Base-by-base conservation (phyloP, 2,888 invertebrate species). In the Cephus nigrinus region DNA sequence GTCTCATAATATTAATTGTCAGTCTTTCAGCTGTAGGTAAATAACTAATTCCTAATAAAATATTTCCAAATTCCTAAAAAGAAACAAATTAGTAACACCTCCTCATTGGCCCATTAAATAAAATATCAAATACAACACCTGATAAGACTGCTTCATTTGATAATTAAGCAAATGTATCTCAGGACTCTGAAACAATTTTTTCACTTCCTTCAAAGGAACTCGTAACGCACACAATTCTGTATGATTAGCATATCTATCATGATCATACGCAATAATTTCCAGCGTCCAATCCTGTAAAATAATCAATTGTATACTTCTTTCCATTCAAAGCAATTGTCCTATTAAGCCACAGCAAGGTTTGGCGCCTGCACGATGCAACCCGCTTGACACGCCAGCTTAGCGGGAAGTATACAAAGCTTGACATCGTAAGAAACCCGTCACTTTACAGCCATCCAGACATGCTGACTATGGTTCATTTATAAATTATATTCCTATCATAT, bases 11-110 rank as follows among this genome's bases (percentile, higher is more conserved):
- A 80, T 91, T 92, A 78, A 93, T 91, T 72, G 92, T 92, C 83
- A 93, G 87, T 82, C 92, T 89, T 85, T 92, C 92, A 4, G 93
- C 92, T 12, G 93, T 93, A 35, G 92, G 93, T 79, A 93, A 88
- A 83, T 92, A 92, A 86, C 92, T 92, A 80, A 93, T 84, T 74
- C 92, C 92, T 82, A 92, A 86, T 79, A 92, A 84, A 84, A 93
- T 88, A 75, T 91, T 91, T 77, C 92, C 93, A 79, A 88, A 91
- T 85, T 92, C 92, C 93, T 93, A 81, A 4, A 88, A 87, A 76
- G 75, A 77, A 40, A 35, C 68, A 3, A 79, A 12, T 69, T n/a
- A n/a, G 12, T 68, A 72, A 72, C 55, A 15, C 74, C 23, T 34
- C 33, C 4, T 12, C 32, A 1, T 5, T 23, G 36, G 15, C 4